Conservation (phyloP, 1,140 invertebrate genomes). For the Harpegnathos saltator region DNA sequence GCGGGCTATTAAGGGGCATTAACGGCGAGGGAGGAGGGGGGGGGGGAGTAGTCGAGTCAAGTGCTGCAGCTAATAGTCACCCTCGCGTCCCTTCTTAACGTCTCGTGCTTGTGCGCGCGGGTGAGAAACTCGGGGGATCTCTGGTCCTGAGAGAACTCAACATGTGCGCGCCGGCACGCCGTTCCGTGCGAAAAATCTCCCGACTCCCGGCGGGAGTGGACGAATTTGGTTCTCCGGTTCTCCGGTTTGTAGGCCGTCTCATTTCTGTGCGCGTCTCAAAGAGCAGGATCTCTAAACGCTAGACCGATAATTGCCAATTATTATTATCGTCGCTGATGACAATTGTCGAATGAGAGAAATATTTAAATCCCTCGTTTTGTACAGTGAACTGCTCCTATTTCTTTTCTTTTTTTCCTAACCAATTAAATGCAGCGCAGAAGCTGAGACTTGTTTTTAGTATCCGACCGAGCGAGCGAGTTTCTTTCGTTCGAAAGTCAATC, state of each 20-base stretch:
- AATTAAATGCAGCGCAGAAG: not conserved
- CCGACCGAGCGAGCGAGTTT: not conserved
- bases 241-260: not conserved
- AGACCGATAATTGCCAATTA: not conserved
- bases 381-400: not conserved
- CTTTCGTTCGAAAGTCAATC: not conserved
- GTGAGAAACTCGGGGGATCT: constrained; percentile 80
- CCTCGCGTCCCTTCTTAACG: constrained; percentile 67
- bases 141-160: constrained; percentile 80
- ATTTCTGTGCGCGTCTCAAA: not conserved
- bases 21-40: constrained; percentile 67
- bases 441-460: not conserved
- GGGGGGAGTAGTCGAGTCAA: constrained; percentile 78
- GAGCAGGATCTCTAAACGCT: no score
- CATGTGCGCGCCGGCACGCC: constrained; percentile 74
- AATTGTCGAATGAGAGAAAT: not conserved
- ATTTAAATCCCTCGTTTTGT: not conserved
- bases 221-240: not conserved
- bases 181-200: constrained; percentile 70
- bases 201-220: not conserved
- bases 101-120: constrained; percentile 68
- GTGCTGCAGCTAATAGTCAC: constrained; percentile 82
- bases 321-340: not conserved
- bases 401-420: constrained; percentile 4
- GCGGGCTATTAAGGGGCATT: constrained; percentile 82